Evolutionary conservation across 2,113 vertebrate species (phyloP), one percentile per base, ranked within the genome.

Genomic region (Desmodus rotundus): DNA sequence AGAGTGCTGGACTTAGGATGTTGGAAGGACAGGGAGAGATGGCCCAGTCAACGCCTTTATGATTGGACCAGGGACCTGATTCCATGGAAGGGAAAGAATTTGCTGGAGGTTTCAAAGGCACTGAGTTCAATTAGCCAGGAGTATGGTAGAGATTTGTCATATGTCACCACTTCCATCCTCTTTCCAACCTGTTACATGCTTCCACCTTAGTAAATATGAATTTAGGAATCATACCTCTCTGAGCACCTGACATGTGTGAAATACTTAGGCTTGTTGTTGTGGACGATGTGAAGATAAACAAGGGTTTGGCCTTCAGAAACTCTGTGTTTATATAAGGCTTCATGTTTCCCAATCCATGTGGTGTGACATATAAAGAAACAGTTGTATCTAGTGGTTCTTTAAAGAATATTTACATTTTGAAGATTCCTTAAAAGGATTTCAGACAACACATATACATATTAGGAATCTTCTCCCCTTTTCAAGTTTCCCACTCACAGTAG

Each of bases 221-320:
- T 81, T 74, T 96, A 17, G 20, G 73, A 94, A 83, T 22, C 58
- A 89, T 24, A 68, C 67, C 45, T 90, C 84, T 89, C 90, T 73
- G 74, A 94, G 3, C 68, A 41, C 38, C 58, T 94, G 16, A n/a
- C 68, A 74, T 58, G n/a, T 73, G 56, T 54, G 83, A 87, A 96
- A 91, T 65, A 5, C 47, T 87, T 72, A 19, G 58, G 17, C 50
- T 87, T 93, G 3, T 16, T 92, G 28, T 70, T 93, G 20, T 81
- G 33, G 63, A 93, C 84, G 33, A 63, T 90, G 74, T 96, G 65
- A 95, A 89, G 87, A 90, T 85, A 89, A 91, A 94, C 20, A 96
- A 85, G 52, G 83, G 17, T 31, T 58, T 95, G 87, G 47, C 43
- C 63, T 90, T 94, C 22, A 83, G 83, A 87, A 72, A 86, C 63